phyloP scores from a whole-genome alignment of 2,888 invertebrate species.

The Netelia melanura region DNA sequence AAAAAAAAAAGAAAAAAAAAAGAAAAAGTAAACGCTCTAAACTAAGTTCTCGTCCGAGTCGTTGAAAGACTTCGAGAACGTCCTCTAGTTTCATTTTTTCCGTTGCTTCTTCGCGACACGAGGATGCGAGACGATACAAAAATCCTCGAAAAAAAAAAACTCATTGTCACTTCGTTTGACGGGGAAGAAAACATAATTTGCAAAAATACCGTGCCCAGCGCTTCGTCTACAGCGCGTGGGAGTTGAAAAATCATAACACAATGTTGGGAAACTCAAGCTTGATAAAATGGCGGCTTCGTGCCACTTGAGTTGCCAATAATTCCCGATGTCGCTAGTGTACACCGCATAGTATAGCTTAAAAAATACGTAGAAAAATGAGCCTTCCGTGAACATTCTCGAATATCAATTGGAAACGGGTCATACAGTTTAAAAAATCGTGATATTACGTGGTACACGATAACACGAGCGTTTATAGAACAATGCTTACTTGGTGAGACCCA shows the following conservation, averaged over 20 bases:
- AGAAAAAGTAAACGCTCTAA: constrained; percentile 35
- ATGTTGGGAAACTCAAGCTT: neutral
- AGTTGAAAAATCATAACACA: constrained; percentile 17
- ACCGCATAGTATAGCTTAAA: constrained; percentile 24
- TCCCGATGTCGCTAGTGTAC: constrained; percentile 45
- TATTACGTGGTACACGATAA: neutral
- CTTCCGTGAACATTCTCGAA: constrained; percentile 7
- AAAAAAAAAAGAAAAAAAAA: neutral
- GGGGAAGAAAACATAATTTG: neutral
- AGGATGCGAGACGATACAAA: constrained; percentile 26
- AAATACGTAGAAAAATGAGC: constrained; percentile 39
- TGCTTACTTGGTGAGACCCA: neutral
- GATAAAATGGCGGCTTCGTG: neutral
- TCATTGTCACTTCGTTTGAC: neutral
- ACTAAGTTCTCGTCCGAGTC: constrained; percentile 48
- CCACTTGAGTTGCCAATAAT: constrained; percentile 35
- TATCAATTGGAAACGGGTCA: constrained; percentile 1
- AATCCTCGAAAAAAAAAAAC: neutral
- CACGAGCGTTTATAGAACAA: neutral
- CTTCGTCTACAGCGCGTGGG: constrained; percentile 75
- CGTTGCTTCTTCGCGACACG: constrained; percentile 38
- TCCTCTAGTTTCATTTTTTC: constrained; percentile 42
- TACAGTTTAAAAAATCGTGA: neutral
- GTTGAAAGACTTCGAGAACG: constrained; percentile 32
- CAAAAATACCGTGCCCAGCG: constrained; percentile 56